Conservation (phyloP, 1,140 invertebrate species). For the Papilio glaucus region DNA sequence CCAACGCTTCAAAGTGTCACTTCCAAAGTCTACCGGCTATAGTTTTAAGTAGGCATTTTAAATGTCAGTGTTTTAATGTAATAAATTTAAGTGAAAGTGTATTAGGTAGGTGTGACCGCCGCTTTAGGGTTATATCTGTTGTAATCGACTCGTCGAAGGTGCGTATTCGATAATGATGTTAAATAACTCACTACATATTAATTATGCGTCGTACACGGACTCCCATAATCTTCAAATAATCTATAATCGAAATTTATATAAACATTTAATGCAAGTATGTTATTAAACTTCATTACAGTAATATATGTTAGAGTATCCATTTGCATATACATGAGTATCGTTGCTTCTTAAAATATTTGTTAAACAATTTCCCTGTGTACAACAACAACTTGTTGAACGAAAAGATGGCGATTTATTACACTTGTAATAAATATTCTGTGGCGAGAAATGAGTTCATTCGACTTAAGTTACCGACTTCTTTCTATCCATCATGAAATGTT, state of each 20-base stretch:
- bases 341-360: background rate
- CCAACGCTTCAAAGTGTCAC: background rate
- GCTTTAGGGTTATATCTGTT: slow-evolving; percentile 38
- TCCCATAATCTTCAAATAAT: slow-evolving; percentile 29
- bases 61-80: slow-evolving; percentile 25
- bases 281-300: slow-evolving; percentile 4
- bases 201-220: slow-evolving; percentile 14
- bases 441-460: no score
- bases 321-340: background rate
- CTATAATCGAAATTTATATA: slow-evolving; percentile 24
- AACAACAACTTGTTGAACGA: background rate
- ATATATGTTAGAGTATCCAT: background rate
- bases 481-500: no score
- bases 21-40: background rate
- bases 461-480: no score
- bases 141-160: slow-evolving; percentile 48
- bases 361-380: no score
- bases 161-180: slow-evolving; percentile 53
- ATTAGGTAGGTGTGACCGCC: slow-evolving; percentile 46
- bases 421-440: no score
- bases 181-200: slow-evolving; percentile 24
- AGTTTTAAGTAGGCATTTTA: slow-evolving; percentile 15
- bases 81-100: slow-evolving; percentile 61
- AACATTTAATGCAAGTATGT: slow-evolving; percentile 25
- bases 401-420: no score